Evolutionary conservation across 1,140 invertebrate genomes (phyloP).

Genomic region (Heliconius himera): DNA sequence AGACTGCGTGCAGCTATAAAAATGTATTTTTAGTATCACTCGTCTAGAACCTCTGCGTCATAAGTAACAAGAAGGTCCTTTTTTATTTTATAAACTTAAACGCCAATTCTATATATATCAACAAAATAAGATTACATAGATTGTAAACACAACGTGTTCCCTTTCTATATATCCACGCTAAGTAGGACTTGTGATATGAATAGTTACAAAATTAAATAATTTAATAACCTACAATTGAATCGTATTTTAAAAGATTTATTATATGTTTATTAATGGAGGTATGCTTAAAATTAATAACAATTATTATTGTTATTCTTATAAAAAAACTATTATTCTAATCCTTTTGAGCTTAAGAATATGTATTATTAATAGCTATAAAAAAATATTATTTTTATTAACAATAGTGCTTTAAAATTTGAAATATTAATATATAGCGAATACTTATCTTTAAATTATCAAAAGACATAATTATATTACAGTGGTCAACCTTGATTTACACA

Average conservation of each 20-base stretch:
- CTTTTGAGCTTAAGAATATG: too few species aligned
- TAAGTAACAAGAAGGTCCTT: neutral
- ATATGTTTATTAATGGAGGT: neutral
- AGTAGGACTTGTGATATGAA: neutral
- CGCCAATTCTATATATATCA: slow-evolving; percentile 14
- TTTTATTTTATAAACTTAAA: slow-evolving; percentile 18
- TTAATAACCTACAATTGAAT: slow-evolving; percentile 8
- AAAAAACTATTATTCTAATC: too few species aligned
- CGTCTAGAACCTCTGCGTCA: neutral
- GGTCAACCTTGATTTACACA: slow-evolving; percentile 35
- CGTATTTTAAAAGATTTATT: neutral
- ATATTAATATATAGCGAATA: neutral
- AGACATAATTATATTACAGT: slow-evolving; percentile 12
- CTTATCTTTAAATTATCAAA: neutral
- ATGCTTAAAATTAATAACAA: neutral
- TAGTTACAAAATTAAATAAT: neutral
- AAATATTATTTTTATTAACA: neutral
- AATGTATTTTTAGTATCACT: slow-evolving; percentile 10
- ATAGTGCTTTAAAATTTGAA: neutral
- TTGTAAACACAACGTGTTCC: slow-evolving; percentile 25
- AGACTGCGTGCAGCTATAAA: slow-evolving; percentile 17
- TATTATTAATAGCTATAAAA: too few species aligned
- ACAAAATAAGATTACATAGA: slow-evolving; percentile 19
- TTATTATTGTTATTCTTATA: neutral
- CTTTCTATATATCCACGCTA: neutral